Evolutionary conservation across 1,140 invertebrate genomes (phyloP), one percentile per base, ranked within the genome.

Genomic region (Lepidostoma basale): DNA sequence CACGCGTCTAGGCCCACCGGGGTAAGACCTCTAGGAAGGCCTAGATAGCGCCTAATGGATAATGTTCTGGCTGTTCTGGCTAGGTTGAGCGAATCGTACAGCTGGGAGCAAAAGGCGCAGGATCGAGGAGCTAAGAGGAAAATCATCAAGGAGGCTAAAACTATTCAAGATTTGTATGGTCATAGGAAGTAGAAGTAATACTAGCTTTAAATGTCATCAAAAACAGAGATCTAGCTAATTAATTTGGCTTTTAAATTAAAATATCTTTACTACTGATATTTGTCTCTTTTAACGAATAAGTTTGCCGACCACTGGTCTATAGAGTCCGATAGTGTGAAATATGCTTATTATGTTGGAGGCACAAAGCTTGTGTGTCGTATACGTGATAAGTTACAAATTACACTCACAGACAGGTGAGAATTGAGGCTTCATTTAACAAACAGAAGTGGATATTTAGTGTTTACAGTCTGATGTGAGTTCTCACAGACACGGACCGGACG

Each of bases 301-400:
- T n/a, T n/a, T n/a, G n/a, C n/a, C n/a, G n/a, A n/a, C n/a, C n/a
- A n/a, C n/a, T n/a, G n/a, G n/a, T n/a, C n/a, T n/a, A n/a, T n/a
- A n/a, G n/a, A n/a, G n/a, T n/a, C n/a, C n/a, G n/a, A n/a, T n/a
- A n/a, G n/a, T n/a, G n/a, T n/a, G n/a, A n/a, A n/a, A n/a, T n/a
- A n/a, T n/a, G n/a, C n/a, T n/a, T n/a, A n/a, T n/a, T 36, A n/a
- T 9, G 1, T 2, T 6, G 33, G 10, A 36, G 10, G 33, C 14
- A 36, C 33, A n/a, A 12, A n/a, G 1, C 5, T 2, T 6, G 5
- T 36, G 10, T 12, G 33, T 2, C 9, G 10, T 36, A 9, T 12
- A 36, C 2, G 49, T 54, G 49, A 54, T 54, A 54, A 54, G 23
- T 28, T 30, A 30, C 49, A 54, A 28, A 54, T 54, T 54, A 54